Base-by-base conservation (phyloP, 2,797 vertebrate species). In the Pantherophis alleghaniensis region DNA sequence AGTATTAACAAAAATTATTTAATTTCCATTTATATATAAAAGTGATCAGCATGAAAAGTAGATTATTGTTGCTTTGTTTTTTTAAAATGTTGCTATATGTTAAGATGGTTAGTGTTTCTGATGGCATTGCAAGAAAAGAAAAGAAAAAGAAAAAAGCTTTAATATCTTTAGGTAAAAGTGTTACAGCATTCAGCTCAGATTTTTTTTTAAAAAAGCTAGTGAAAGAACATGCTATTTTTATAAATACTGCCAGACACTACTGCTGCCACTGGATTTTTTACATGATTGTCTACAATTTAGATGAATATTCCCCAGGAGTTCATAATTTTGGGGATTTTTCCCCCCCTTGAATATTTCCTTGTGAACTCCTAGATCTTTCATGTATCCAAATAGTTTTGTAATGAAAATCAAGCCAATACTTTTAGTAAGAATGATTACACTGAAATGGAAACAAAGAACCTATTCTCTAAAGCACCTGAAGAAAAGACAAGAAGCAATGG, bases 221-320 rank as follows among this genome's bases (percentile, higher is more conserved):
- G 94, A 94, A 96, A 97, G 92, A 93, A 56, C 16, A 42, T 89
- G 7, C 59, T 96, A 37, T 96, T 95, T 96, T 97, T 94, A 86
- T 93, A 89, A 79, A 87, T 92, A 66, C 60, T 96, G 55, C 86
- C 91, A 94, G 92, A 95, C 42, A 37, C 2, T 95, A 66, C 91
- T 95, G 32, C 57, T 92, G 59, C 91, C 95, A 55, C 55, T 93
- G 60, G 47, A 42, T 63, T 79, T 88, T 96, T 93, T 93, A 86
- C 93, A 20, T 93, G 90, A 91, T 94, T 95, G 86, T 94, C 69
- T 91, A 11, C 32, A 94, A 69, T 95, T 94, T 63, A 95, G 93
- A 96, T 94, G 57, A 95, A 96, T 91, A 88, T 56, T 63, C 47
- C 90, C 90, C 61, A 28, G 69, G 61, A 96, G 92, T 60, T 83